These are phyloP conservation scores for Lasioglossum pauxillum DNA, from an alignment of 2,888 invertebrate genomes.

Conservation along the genomic window DNA sequence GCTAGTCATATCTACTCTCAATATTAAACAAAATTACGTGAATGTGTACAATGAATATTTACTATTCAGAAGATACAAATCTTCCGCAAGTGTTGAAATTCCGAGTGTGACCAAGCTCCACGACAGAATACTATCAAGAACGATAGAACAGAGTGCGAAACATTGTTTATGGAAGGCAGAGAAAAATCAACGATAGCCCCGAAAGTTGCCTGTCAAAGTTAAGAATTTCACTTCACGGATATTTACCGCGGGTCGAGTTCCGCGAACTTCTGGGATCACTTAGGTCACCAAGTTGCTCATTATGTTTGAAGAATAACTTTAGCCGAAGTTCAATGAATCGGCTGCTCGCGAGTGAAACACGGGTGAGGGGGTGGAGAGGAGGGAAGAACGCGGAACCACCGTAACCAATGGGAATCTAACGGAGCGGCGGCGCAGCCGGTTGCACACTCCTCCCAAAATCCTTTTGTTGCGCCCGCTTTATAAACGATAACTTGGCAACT, in stretches of 20 bases:
- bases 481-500: constrained; percentile 23
- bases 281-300: constrained; percentile 65
- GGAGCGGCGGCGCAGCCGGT: not conserved
- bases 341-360: constrained; percentile 39
- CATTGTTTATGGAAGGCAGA: constrained; percentile 14
- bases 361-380: not conserved
- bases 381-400: not conserved
- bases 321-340: constrained; percentile 58
- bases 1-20: not conserved
- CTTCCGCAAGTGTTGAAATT: not conserved
- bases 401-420: constrained; percentile 28
- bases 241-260: constrained; percentile 55
- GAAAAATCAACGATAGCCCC: constrained; percentile 21
- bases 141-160: not conserved
- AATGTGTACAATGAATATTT: not conserved
- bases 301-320: constrained; percentile 64
- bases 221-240: constrained; percentile 53
- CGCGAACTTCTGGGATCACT: constrained; percentile 59
- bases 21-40: not conserved
- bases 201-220: constrained; percentile 46
- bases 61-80: not conserved
- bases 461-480: constrained; percentile 7
- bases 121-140: not conserved
- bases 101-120: not conserved
- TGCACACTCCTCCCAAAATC: constrained; percentile 6